Base-by-base conservation (phyloP, 2,888 invertebrate genomes). In the Drosophila paracracens region DNA sequence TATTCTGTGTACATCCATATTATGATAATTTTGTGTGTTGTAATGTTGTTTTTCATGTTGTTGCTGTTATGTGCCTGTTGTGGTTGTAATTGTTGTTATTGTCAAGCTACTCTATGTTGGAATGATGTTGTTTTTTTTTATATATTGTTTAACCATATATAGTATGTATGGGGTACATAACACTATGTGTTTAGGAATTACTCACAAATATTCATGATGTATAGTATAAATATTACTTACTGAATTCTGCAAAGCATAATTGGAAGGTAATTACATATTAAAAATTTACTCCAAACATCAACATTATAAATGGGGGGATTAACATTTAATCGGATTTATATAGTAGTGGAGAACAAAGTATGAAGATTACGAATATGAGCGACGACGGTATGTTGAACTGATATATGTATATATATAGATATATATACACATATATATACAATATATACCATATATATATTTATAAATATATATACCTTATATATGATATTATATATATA, bases 211-310 rank as follows among this genome's bases (percentile, higher is more conserved):
- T 75, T 83, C 79, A 82, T 80, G 81, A 85, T 88, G 76, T 78
- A 82, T 79, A 82, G 77, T 81, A 89, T 88, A 88, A 78, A 77
- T 85, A 88, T 91, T 91, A 91, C 91, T 91, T 91, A 91, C 91
- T 91, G 91, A 91, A 89, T 91, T 91, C 91, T 91, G 91, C 90
- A 88, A 88, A 90, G 91, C 91, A 89, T 90, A 91, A 87, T 80
- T 89, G 89, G 81, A 90, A 90, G 90, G 87, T 87, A 87, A 87
- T 89, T 89, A 85, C 89, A 89, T 81, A 87, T 88, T 89, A 88
- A 88, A 82, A 88, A 76, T 85, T 85, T 85, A 81, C 78, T 83
- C 80, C 71, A 72, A 81, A 81, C 75, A 81, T 84, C 84, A 81
- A 85, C 80, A 85, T 74, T 83, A 68, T 76, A 63, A 82, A 73